Evolutionary conservation across 2,888 invertebrate species (phyloP), one percentile per base, ranked within the genome.

Genomic region (Ceraclea dissimilis): DNA sequence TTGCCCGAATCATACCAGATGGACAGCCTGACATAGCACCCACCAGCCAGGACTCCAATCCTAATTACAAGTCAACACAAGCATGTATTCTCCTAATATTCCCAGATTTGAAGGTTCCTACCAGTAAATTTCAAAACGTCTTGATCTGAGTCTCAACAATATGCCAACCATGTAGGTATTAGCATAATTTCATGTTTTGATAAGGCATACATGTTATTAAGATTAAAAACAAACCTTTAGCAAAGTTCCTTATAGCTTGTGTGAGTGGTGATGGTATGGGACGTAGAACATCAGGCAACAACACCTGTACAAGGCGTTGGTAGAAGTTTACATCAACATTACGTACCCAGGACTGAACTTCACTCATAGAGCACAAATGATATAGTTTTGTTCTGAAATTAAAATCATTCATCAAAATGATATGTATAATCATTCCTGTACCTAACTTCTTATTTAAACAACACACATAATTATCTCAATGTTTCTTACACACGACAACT

Each of bases 231-330:
- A n/a, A 39, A 73, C 74, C 89, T 77, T 93, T 94, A 22, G 93
- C 91, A 76, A 93, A 92, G 74, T 90, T 95, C 67, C 96, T 80
- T 64, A 94, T 92, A 34, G 90, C 87, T 69, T 96, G 96, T 4
- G 96, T 97, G 64, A 96, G 79, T 33, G 92, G 87, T 71, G 93
- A 91, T 63, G 96, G 96, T 67, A 96, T 95, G 39, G 94, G 93
- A 65, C 93, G 83, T 60, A 98, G 80, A 49, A 98, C 96, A 75
- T 97, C 94, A 17, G 98, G 97, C 74, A 99, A 90, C 64, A 99
- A 82, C 66, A 97, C 89, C 73, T 96, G 93, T 10, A 97, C 94
- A 64, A 97, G 83, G 69, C 91, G 90, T 76, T 99, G 98, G 76
- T 97, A 95, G 74, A 99, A 93, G 63, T 86, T 83, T 69, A 92